Evolutionary conservation across 2,888 invertebrate genomes (phyloP).

Genomic region (Lasius platythorax): DNA sequence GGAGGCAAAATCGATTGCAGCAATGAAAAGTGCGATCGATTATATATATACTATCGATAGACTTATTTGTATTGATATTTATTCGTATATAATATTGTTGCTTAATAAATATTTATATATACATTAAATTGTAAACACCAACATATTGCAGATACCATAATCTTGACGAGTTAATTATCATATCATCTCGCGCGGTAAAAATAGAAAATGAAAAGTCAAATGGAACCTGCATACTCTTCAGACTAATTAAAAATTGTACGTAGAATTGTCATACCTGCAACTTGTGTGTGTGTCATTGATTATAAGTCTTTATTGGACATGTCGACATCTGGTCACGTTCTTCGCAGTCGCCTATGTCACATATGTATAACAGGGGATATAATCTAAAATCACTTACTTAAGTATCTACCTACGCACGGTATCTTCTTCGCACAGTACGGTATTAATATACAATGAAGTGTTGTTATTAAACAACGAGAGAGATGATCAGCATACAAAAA

Average conservation of each 20-base stretch:
- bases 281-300: background rate
- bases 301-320: background rate
- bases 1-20: background rate
- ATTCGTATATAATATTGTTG: background rate
- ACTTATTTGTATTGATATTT: background rate
- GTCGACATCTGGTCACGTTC: background rate
- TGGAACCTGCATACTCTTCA: background rate
- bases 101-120: slow-evolving; percentile 27
- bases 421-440: background rate
- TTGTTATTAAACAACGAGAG: background rate
- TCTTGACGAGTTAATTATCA: background rate
- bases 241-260: background rate
- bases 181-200: background rate
- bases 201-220: background rate
- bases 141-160: background rate
- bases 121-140: slow-evolving; percentile 19
- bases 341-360: slow-evolving; percentile 1
- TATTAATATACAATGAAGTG: background rate
- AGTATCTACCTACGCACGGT: slow-evolving; percentile 13
- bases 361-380: background rate
- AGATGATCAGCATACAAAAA: slow-evolving; percentile 24
- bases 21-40: background rate
- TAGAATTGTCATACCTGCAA: background rate
- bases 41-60: background rate
- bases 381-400: slow-evolving; percentile 18